Percentiles rank a stretch among this genome's conserved stretches.
These are phyloP conservation scores for Mormyrus hasselquistii DNA, from an alignment of 2,797 vertebrate species.

Conservation along the genomic window DNA sequence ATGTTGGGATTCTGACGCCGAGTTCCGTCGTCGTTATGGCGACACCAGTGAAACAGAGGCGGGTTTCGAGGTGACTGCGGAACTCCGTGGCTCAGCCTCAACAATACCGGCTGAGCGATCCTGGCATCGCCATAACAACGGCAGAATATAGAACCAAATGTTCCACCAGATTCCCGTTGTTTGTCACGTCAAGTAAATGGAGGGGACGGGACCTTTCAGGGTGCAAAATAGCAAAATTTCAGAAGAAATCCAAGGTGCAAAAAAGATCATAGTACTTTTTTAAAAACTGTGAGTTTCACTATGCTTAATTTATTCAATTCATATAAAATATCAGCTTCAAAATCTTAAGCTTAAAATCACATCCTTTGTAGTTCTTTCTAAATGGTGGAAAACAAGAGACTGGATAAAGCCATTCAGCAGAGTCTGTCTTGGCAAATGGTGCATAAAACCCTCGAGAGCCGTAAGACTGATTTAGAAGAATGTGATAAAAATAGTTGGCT, in stretches of 20 bases:
- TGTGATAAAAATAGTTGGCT: background rate
- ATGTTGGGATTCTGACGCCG: conserved; percentile 53
- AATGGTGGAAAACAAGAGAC: background rate
- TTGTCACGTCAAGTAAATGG: conserved; percentile 9
- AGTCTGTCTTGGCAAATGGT: background rate
- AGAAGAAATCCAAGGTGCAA: background rate
- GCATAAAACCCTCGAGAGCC: background rate
- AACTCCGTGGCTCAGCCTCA: conserved; percentile 31
- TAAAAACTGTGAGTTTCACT: background rate
- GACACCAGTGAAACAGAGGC: conserved; percentile 43
- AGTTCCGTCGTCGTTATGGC: conserved; percentile 60
- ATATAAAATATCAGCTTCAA: background rate
- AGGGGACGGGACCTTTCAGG: background rate
- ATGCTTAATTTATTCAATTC: background rate
- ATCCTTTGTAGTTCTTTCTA: background rate
- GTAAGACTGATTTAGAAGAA: background rate
- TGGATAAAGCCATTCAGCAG: background rate
- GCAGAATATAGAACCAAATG: conserved; percentile 31
- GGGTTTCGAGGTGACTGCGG: conserved; percentile 39
- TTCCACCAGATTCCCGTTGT: conserved; percentile 26
- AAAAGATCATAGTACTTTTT: background rate
- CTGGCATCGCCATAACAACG: conserved; percentile 59
- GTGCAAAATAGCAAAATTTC: background rate
- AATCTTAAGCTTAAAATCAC: background rate
- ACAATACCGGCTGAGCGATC: conserved; percentile 42